phyloP scores from a whole-genome alignment of 1,140 invertebrate species.

The Drosophila willistoni region DNA sequence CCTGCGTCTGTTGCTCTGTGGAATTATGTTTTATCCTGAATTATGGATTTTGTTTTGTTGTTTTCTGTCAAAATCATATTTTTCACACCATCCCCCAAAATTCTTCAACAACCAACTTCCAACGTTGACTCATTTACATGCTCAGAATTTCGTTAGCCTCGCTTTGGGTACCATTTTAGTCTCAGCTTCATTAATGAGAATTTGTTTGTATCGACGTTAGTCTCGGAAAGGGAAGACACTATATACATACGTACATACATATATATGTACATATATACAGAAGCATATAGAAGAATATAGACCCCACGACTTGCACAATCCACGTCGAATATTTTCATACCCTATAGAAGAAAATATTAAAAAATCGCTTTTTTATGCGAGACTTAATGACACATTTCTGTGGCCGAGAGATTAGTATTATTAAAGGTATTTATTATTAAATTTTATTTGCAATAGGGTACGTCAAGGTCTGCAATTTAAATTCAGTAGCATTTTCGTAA shows the following conservation, averaged over 20 bases:
- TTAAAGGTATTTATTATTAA: too few relatives aligned
- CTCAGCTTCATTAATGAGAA: conserved; percentile 75
- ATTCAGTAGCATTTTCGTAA: not conserved
- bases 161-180: conserved; percentile 59
- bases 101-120: conserved; percentile 22
- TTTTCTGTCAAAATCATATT: conserved; percentile 83
- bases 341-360: not conserved
- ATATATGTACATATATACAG: not conserved
- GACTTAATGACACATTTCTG: too few relatives aligned
- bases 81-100: conserved; percentile 49
- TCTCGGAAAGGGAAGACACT: conserved; percentile 24
- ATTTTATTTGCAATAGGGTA: not conserved
- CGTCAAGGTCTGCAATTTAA: not conserved
- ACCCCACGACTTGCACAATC: not conserved
- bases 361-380: too few relatives aligned
- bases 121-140: conserved; percentile 74
- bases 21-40: conserved; percentile 83
- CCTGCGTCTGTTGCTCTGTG: conserved; percentile 56
- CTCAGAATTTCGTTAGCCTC: conserved; percentile 44
- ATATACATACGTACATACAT: not conserved
- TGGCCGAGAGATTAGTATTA: too few relatives aligned
- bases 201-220: conserved; percentile 80
- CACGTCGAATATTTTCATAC: not conserved
- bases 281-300: not conserved
- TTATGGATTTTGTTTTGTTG: conserved; percentile 83